phyloP scores from a whole-genome alignment of 2,113 vertebrate genomes.

The Alces alces region DNA sequence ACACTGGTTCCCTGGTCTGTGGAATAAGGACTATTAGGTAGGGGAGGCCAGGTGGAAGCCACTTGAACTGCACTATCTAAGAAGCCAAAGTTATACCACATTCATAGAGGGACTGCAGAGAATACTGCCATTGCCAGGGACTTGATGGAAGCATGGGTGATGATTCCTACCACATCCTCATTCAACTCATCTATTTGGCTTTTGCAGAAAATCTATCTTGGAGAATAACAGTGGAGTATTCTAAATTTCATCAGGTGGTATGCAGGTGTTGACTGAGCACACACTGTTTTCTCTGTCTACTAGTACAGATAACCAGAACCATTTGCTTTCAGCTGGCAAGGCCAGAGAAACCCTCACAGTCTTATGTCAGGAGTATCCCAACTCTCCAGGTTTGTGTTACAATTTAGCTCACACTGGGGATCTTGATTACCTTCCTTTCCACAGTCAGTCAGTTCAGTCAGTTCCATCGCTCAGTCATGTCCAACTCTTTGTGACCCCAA shows the following conservation, averaged over 20 bases:
- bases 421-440: not conserved
- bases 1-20: not conserved
- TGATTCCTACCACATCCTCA: not conserved
- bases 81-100: not conserved
- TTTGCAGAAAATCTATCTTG: not conserved
- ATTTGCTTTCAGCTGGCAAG: not conserved
- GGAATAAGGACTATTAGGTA: no score
- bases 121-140: no score
- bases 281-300: not conserved
- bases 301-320: not conserved
- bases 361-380: not conserved
- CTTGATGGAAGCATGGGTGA: fast-evolving
- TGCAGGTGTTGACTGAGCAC: not conserved
- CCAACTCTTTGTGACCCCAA: no score
- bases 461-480: no score
- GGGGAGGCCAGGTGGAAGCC: not conserved
- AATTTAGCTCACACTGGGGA: not conserved
- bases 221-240: not conserved
- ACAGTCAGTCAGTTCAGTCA: no score
- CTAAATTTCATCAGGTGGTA: not conserved
- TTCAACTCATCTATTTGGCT: not conserved
- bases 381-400: not conserved
- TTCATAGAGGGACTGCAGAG: not conserved
- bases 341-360: not conserved
- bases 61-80: not conserved